phyloP scores from a whole-genome alignment of 2,888 invertebrate genomes.

The Caenorhabditis angaria region DNA sequence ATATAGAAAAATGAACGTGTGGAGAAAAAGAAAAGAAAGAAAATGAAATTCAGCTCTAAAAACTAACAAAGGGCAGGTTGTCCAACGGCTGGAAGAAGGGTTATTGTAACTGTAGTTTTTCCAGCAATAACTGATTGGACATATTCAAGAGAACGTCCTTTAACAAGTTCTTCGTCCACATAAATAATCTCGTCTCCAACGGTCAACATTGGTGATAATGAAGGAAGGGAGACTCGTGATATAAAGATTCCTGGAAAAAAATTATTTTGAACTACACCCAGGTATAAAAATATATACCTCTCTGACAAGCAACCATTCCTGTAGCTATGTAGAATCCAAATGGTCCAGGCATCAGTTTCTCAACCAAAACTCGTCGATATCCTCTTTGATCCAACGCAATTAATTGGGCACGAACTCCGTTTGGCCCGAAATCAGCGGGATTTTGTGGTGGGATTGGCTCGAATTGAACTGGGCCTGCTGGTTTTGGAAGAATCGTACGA shows the following conservation, averaged over 20 bases:
- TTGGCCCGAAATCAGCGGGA: conserved; percentile 17
- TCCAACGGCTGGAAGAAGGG: conserved; percentile 57
- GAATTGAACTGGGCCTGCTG: conserved; percentile 30
- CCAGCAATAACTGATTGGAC: conserved; percentile 61
- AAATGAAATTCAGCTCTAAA: not conserved
- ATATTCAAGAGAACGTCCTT: conserved; percentile 57
- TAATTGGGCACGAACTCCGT: conserved; percentile 55
- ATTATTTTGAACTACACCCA: not conserved
- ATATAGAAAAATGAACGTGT: not conserved
- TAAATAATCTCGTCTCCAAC: conserved; percentile 65
- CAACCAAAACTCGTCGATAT: conserved; percentile 56
- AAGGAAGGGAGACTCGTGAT: conserved; percentile 60
- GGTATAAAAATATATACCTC: conserved; percentile 44
- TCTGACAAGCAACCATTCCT: conserved; percentile 56
- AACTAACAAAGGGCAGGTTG: conserved; percentile 49
- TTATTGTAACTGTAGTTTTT: conserved; percentile 56
- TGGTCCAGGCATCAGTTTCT: conserved; percentile 62
- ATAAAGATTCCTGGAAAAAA: conserved; percentile 60
- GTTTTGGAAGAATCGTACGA: conserved; percentile 20
- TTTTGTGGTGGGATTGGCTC: conserved; percentile 7
- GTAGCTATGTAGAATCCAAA: conserved; percentile 67
- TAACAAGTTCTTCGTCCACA: conserved; percentile 59
- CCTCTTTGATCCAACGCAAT: conserved; percentile 59
- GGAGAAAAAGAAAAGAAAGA: conserved; percentile 3
- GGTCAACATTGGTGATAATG: conserved; percentile 58